phyloP scores from a whole-genome alignment of 2,113 vertebrate genomes.

The Acinonyx jubatus region DNA sequence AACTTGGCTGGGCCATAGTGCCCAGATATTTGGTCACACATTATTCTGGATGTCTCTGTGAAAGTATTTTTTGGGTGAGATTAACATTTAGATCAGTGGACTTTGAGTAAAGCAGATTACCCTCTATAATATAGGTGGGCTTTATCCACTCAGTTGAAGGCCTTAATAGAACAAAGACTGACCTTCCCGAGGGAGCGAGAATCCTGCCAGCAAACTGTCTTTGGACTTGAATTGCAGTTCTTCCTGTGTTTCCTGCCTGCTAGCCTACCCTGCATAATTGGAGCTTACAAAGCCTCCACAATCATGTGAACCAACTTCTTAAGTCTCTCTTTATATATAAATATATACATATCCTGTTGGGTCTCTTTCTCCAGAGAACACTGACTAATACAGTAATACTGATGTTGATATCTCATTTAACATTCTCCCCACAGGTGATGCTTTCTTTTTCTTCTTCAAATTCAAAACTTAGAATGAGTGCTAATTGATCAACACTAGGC shows the following conservation, averaged over 20 bases:
- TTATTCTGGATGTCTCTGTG: not conserved
- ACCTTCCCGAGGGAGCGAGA: not conserved
- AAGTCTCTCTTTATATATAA: not conserved
- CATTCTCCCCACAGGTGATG: not conserved
- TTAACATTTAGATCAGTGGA: not conserved
- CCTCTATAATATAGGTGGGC: not conserved
- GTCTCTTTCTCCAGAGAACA: not conserved
- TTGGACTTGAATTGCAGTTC: not conserved
- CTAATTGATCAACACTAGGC: not conserved
- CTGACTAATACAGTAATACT: not conserved
- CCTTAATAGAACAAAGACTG: not conserved
- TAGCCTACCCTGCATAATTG: not conserved
- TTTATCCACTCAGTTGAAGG: not conserved
- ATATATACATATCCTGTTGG: not conserved
- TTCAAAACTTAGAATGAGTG: not conserved
- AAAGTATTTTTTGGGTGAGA: not conserved
- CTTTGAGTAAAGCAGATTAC: not conserved
- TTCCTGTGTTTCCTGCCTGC: not conserved
- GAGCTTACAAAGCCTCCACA: not conserved
- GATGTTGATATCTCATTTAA: not conserved
- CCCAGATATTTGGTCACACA: not conserved
- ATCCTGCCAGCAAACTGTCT: not conserved
- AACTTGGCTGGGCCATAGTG: not conserved
- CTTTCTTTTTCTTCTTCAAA: not conserved
- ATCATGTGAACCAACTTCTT: not conserved